Evolutionary conservation across 2,888 invertebrate species (phyloP), one percentile per base, ranked within the genome.

Genomic region (Mellilla xanthometata): DNA sequence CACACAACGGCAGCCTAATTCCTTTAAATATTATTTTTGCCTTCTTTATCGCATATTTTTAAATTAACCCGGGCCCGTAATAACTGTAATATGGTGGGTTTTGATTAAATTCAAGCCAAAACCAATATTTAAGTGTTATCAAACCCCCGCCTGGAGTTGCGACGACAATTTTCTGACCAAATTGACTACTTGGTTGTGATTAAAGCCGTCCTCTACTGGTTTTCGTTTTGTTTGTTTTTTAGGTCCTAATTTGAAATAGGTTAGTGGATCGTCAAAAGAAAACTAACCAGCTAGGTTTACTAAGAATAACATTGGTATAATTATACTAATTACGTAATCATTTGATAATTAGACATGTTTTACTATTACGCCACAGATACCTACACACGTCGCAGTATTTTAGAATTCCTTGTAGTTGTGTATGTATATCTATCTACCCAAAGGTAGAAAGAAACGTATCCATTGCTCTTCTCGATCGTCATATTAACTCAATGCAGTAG

Each of bases 91-190:
- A 77, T 65, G 60, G 62, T 46, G 45, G 62, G 68, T 82, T 84
- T 84, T 84, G 86, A 89, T 89, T 86, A 87, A 88, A 85, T 74
- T 80, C 68, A 60, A 38, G 55, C 68, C 77, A 86, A 88, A 89
- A 85, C 85, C 84, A 89, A 88, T 86, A 87, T 81, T 88, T 88
- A 88, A 71, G 69, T 59, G 73, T 80, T 82, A 85, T 85, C 81
- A 79, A 75, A 63, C 54, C 58, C 67, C 75, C 78, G 73, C 75
- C 58, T 65, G 45, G 28, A 56, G 54, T 53, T 54, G 52, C 51
- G 65, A 56, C 67, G 66, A 75, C 73, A 69, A 73, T 75, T 72
- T 72, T 62, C 65, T 54, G 55, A 12, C 34, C 40, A 35, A 45
- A 45, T 29, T 36, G 36, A 19, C 22, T 39, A 46, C 35, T 34